A percentile compares a stretch with the other conserved stretches of the same genome.
These are phyloP conservation scores for Drosophila rufa DNA, from an alignment of 1,140 invertebrate genomes.

Conservation along the genomic window DNA sequence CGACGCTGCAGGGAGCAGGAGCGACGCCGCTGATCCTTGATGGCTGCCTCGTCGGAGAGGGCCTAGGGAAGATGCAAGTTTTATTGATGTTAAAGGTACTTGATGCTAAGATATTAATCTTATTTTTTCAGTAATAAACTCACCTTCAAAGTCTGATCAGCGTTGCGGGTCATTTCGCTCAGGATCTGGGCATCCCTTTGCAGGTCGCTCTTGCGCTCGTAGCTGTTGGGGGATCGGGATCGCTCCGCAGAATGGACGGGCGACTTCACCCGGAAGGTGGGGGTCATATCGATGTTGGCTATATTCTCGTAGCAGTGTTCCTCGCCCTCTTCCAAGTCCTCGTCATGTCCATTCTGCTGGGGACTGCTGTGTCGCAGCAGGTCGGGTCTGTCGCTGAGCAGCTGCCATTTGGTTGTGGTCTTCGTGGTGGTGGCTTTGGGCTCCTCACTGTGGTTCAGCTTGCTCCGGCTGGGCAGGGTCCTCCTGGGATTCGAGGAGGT, in stretches of 20 bases:
- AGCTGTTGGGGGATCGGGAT: constrained; percentile 48
- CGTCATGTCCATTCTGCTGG: constrained; percentile 46
- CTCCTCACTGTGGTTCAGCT: constrained; percentile 49
- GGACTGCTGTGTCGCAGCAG: constrained; percentile 80
- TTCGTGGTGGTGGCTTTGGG: constrained; percentile 19
- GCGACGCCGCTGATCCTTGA: constrained; percentile 79
- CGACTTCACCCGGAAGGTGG: constrained; percentile 74
- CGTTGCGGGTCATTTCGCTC: constrained; percentile 82
- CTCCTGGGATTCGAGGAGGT: constrained; percentile 57
- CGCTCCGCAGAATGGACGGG: constrained; percentile 24
- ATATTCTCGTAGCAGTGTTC: constrained; percentile 81
- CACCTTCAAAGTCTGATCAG: constrained; percentile 84
- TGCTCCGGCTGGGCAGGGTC: constrained; percentile 67
- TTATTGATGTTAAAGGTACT: not conserved
- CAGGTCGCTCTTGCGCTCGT: constrained; percentile 76
- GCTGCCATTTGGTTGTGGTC: constrained; percentile 76
- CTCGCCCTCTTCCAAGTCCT: constrained; percentile 44
- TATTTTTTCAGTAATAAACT: not conserved
- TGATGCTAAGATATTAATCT: not conserved
- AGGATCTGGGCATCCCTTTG: constrained; percentile 79
- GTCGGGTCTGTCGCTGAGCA: constrained; percentile 81
- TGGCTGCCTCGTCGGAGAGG: constrained; percentile 77
- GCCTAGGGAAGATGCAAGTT: constrained; percentile 40
- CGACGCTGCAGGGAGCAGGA: constrained; percentile 75
- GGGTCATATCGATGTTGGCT: constrained; percentile 68